phyloP scores from a whole-genome alignment of 2,888 invertebrate genomes.

The Drosophila recens region DNA sequence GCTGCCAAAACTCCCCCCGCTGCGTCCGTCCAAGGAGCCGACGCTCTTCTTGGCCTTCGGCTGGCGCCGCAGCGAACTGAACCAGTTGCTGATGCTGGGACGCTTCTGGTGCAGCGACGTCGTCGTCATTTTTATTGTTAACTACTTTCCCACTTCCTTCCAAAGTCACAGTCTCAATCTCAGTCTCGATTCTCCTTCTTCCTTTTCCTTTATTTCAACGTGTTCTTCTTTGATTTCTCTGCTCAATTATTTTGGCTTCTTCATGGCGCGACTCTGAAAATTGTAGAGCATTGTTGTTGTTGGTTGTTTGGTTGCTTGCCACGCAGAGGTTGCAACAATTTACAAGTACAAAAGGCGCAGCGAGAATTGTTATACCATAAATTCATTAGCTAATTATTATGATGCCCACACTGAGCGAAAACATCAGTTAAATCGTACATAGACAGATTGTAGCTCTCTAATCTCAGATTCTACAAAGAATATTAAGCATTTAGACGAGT shows the following conservation, averaged over 20 bases:
- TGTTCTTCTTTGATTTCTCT: conserved; percentile 30
- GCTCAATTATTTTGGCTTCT: conserved; percentile 58
- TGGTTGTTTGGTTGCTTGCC: conserved; percentile 11
- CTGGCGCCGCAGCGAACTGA: conserved; percentile 90
- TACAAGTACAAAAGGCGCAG: conserved; percentile 69
- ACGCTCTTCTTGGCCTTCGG: conserved; percentile 83
- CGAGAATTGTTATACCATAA: conserved; percentile 36
- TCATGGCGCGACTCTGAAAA: conserved; percentile 66
- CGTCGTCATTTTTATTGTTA: conserved; percentile 61
- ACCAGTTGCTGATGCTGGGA: conserved; percentile 92
- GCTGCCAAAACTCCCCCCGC: conserved; percentile 72
- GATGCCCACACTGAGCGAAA: not conserved
- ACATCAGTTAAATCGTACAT: not conserved
- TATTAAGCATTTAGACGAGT: too few species aligned
- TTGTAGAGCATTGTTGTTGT: conserved; percentile 37
- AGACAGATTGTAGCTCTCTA: not conserved
- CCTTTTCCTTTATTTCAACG: conserved; percentile 22
- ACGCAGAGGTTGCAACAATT: conserved; percentile 47
- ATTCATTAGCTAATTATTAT: conserved; percentile 49
- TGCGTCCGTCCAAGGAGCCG: conserved; percentile 27
- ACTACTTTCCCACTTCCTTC: conserved; percentile 56
- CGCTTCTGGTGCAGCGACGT: conserved; percentile 87
- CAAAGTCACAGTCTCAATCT: conserved; percentile 22
- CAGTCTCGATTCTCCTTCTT: conserved; percentile 1
- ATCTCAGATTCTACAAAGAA: not conserved